Evolutionary conservation across 2,797 vertebrate genomes (phyloP).

Genomic region (Gymnopithys bicolor): DNA sequence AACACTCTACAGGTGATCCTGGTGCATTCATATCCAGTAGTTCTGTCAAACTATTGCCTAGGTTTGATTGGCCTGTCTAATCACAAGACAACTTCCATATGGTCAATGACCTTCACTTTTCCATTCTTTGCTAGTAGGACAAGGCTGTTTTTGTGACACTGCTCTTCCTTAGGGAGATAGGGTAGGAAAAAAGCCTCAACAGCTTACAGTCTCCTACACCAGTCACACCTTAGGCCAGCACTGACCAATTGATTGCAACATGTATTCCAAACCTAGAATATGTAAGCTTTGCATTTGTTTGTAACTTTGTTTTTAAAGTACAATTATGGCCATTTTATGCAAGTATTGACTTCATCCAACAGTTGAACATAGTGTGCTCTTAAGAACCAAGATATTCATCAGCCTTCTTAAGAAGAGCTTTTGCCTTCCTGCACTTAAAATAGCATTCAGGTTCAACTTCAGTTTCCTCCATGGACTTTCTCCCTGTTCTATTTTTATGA

Average conservation of each 20-base stretch:
- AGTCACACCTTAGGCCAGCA: background rate
- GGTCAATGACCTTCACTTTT: background rate
- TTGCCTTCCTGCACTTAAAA: background rate
- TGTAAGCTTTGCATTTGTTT: background rate
- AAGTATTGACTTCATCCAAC: background rate
- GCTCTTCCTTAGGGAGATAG: background rate
- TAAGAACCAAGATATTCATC: background rate
- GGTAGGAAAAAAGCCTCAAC: background rate
- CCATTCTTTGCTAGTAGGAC: background rate
- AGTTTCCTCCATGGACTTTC: background rate
- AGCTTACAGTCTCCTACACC: background rate
- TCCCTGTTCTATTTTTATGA: background rate
- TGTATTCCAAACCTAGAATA: background rate
- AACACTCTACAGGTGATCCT: background rate
- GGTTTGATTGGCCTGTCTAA: background rate
- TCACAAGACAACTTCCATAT: background rate
- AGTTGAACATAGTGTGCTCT: background rate
- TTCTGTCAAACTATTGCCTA: background rate
- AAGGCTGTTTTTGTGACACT: background rate
- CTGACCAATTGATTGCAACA: background rate
- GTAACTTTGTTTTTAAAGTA: background rate
- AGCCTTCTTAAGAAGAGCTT: background rate
- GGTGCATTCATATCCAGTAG: background rate
- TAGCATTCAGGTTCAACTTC: background rate
- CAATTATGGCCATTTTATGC: background rate